Percentiles rank a stretch among this genome's conserved stretches.
Evolutionary conservation across 2,888 invertebrate genomes (phyloP).

Genomic region (Agrotis exclamationis): DNA sequence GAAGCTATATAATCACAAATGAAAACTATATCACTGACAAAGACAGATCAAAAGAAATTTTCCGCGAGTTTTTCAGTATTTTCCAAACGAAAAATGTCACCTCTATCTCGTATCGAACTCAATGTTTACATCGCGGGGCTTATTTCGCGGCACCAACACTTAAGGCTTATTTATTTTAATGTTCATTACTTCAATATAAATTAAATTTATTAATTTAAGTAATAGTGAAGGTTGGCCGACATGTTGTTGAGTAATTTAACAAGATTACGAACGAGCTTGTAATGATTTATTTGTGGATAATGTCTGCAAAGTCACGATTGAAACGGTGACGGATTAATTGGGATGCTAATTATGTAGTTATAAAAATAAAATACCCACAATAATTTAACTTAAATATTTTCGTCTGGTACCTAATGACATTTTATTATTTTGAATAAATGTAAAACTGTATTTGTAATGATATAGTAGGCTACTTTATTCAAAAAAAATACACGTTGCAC

Average conservation of each 20-base stretch:
- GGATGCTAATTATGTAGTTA: slow-evolving; percentile 37
- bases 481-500: no score
- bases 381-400: no score
- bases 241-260: slow-evolving; percentile 53
- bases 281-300: slow-evolving; percentile 34
- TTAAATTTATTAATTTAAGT: slow-evolving; percentile 60
- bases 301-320: slow-evolving; percentile 47
- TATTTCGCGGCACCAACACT: slow-evolving; percentile 34
- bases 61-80: no score
- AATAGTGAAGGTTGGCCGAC: slow-evolving; percentile 52
- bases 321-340: slow-evolving; percentile 27
- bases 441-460: no score
- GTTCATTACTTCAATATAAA: slow-evolving; percentile 51
- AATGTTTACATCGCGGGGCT: slow-evolving; percentile 19
- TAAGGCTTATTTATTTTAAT: slow-evolving; percentile 43
- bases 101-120: slow-evolving; percentile 20
- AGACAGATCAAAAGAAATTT: no score
- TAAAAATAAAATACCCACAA: background rate
- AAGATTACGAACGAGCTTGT: slow-evolving; percentile 47
- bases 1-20: no score
- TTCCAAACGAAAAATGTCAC: slow-evolving; percentile 36
- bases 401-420: no score
- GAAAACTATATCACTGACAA: no score
- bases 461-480: no score
- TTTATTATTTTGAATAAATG: no score